Evolutionary conservation across 1,140 invertebrate genomes (phyloP), one percentile per base, ranked within the genome.

Genomic region (Pogonomyrmex californicus): DNA sequence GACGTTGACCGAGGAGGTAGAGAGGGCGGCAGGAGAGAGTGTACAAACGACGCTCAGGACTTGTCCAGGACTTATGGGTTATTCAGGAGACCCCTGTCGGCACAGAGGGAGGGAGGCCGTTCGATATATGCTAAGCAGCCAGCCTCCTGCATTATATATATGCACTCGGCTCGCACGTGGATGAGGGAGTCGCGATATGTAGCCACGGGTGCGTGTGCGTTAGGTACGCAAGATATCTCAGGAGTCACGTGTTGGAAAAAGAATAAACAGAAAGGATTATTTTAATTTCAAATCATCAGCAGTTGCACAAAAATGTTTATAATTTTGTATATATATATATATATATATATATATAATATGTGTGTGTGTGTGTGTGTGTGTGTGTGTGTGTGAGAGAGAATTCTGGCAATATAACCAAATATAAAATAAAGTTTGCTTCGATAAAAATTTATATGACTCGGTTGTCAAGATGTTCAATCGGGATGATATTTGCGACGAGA

Each of bases 61-160:
- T 85, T 87, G 86, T 85, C 87, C 76, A 88, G 88, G 88, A 91
- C 91, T 93, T 93, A 92, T 93, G 92, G 89, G 92, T 93, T 93
- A 93, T 93, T 92, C 92, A 93, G 77, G 77, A 88, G 92, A 89
- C 81, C 81, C 85, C 83, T 86, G 71, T 88, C 68, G 82, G 75
- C 63, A 58, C 38, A 58, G 49, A 73, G 65, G 33, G 70, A 81
- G 75, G 51, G 83, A 60, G 36, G 68, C 75, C 88, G 91, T 92
- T 91, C 91, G 89, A 93, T 93, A 92, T 91, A 93, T 93, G 92
- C 89, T 92, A 93, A 93, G 75, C 87, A 93, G 91, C 41, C 70
- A 85, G 56, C 85, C 81, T 88, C 54, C 87, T 87, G 83, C 78
- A 82, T 90, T 73, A 87, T 89, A 85, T 65, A 38, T 70, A 79